Evolutionary conservation across 2,888 invertebrate species (phyloP), one percentile per base, ranked within the genome.

Genomic region (Agrenia bidenticulata): DNA sequence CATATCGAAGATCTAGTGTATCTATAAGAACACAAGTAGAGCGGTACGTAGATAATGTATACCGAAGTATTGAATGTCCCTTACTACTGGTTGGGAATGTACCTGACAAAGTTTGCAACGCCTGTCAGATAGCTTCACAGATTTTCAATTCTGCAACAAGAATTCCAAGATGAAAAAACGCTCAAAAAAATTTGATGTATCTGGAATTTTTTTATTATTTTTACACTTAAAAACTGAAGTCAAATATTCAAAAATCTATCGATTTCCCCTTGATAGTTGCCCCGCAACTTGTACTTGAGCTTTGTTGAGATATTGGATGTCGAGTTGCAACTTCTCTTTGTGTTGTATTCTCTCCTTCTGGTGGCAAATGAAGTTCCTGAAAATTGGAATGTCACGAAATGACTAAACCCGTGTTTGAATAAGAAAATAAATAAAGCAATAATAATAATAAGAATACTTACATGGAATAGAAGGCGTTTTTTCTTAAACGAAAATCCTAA

Each of bases 401-500:
- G 45, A 5, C 2, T n/a, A 45, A 15, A 45, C 15, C 7, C 7
- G 39, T 39, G 7, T 39, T 11, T 15, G 39, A 39, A 59, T 49
- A 21, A 26, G 7, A 45, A 17, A 17, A 45, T 45, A 19, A 45
- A 45, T 45, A 45, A 45, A 15, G 9, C 39, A 39, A 39, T 11
- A 39, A 7, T 11, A 56, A 21, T 56, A 27, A 24, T 17, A 24
- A 24, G 2, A 39, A 23, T 32, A 39, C 61, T 63, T 61, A 73
- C 73, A 56, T 73, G 75, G 57, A 75, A 73, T 19, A 68, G 23
- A 1, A 75, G 56, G n/a, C 70, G 64, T 57, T 69, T 73, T 62
- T 72, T 73, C 26, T 67, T 64, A 60, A 72, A 75, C 2, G 70
- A 72, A 53, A 75, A 73, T 26, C 73, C 75, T 24, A 75, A 63